Percentiles rank a stretch among this genome's conserved stretches.
Evolutionary conservation across 1,140 invertebrate species (phyloP).

Genomic region (Trichogramma pretiosum): DNA sequence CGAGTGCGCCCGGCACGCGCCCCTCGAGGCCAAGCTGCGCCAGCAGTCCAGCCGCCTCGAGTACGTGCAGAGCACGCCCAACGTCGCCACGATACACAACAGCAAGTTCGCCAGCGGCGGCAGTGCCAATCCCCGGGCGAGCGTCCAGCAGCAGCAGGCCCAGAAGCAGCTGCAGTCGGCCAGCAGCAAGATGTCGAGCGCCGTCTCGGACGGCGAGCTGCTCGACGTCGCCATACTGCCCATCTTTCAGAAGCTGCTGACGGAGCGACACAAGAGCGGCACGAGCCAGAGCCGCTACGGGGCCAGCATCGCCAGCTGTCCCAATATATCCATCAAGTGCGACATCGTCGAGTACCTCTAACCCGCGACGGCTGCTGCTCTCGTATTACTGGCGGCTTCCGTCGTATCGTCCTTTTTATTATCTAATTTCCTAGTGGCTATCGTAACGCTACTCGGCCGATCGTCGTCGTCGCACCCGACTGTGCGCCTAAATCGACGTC

Average conservation of each 20-base stretch:
- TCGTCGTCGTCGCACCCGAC: no score
- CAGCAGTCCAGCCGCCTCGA: constrained; percentile 45
- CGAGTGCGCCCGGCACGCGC: constrained; percentile 28
- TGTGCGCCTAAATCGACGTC: no score
- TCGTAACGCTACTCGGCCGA: no score
- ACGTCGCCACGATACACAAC: constrained; percentile 46
- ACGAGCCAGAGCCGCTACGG: constrained; percentile 51
- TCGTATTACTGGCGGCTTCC: no score
- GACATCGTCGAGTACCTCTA: constrained; percentile 91
- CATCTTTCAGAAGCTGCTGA: constrained; percentile 82
- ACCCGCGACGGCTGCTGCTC: no score
- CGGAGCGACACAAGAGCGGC: constrained; percentile 66
- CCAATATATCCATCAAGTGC: constrained; percentile 90
- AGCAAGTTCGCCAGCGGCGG: constrained; percentile 35
- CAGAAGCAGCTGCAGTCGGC: no score
- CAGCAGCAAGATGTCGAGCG: constrained; percentile 59
- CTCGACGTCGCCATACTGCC: constrained; percentile 75
- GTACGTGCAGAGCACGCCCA: constrained; percentile 55
- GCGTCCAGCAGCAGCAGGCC: constrained; percentile 24
- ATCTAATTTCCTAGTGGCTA: no score
- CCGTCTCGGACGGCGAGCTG: constrained; percentile 74
- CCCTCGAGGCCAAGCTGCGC: constrained; percentile 37
- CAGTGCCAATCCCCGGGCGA: constrained; percentile 16
- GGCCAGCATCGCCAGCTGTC: constrained; percentile 77
- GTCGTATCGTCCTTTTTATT: no score